These are phyloP conservation scores for Leiothrix lutea DNA, from an alignment of 2,113 vertebrate species.

Conservation along the genomic window DNA sequence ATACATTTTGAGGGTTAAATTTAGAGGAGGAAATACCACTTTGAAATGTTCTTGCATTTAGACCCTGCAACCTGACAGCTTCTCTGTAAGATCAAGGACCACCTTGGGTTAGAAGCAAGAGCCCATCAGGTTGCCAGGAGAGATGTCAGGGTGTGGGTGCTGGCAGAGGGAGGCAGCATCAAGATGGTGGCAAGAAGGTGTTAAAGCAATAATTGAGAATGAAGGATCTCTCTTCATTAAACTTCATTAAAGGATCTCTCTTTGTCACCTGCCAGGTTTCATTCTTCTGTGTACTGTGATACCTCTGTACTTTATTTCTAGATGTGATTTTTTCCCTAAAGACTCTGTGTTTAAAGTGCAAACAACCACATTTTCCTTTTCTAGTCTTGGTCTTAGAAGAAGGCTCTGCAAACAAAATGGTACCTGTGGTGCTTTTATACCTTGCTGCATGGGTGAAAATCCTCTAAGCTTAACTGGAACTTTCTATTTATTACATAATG, in stretches of 20 bases:
- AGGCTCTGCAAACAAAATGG: background rate
- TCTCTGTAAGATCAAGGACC: background rate
- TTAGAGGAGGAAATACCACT: background rate
- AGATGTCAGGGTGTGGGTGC: background rate
- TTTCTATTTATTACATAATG: background rate
- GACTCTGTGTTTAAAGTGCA: background rate
- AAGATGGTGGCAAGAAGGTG: background rate
- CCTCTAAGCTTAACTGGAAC: background rate
- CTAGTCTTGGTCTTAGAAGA: background rate
- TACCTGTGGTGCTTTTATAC: background rate
- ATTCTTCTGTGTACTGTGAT: background rate
- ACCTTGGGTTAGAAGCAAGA: background rate
- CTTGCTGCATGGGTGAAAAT: background rate
- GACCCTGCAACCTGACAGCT: background rate
- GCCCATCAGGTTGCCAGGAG: background rate
- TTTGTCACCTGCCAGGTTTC: background rate
- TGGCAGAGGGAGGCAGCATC: background rate
- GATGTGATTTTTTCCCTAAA: background rate
- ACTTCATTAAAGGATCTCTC: background rate
- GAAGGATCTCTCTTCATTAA: background rate
- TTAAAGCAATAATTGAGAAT: background rate
- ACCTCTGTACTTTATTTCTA: background rate
- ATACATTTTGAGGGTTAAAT: background rate
- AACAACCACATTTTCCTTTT: background rate
- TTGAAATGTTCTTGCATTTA: background rate